A percentile compares a stretch with the other conserved stretches of the same genome.
Evolutionary conservation across 2,797 vertebrate species (phyloP).

Genomic region (Scomberomorus guttatus): DNA sequence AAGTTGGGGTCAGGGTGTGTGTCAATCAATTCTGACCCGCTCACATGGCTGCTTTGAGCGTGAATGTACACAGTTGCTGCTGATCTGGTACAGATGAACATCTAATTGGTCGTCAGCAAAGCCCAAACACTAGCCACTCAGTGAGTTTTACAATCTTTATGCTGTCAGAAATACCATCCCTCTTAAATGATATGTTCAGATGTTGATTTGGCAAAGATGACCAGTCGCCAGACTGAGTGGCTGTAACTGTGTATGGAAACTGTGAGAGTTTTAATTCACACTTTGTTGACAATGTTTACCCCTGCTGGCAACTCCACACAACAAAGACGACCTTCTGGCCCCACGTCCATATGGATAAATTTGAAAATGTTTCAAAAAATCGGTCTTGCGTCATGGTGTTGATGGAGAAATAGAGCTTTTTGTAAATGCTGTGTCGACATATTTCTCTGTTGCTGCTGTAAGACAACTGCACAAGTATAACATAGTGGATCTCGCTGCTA

Average conservation of each 20-base stretch:
- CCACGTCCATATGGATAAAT: background rate
- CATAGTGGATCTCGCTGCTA: too few relatives aligned
- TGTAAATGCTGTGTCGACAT: background rate
- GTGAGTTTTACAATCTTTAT: slow-evolving; percentile 25
- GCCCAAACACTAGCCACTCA: slow-evolving; percentile 16
- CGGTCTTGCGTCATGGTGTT: background rate
- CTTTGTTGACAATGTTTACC: slow-evolving; percentile 23
- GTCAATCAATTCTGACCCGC: background rate
- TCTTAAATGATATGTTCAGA: background rate
- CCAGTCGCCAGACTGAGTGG: background rate
- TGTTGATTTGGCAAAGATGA: slow-evolving; percentile 23
- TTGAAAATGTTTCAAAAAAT: background rate
- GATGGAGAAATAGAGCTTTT: background rate
- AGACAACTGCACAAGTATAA: background rate
- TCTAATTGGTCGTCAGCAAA: slow-evolving; percentile 12
- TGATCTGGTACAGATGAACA: slow-evolving; percentile 3
- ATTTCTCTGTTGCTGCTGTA: background rate
- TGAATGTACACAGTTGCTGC: background rate
- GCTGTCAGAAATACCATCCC: background rate
- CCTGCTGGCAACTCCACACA: background rate
- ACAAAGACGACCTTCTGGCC: background rate
- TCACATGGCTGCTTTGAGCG: background rate
- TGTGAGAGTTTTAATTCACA: slow-evolving; percentile 10
- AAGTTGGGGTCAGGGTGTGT: slow-evolving; percentile 7
- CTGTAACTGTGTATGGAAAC: slow-evolving; percentile 11